Base-by-base conservation (phyloP, 2,888 invertebrate genomes). In the Chirona hameri region DNA sequence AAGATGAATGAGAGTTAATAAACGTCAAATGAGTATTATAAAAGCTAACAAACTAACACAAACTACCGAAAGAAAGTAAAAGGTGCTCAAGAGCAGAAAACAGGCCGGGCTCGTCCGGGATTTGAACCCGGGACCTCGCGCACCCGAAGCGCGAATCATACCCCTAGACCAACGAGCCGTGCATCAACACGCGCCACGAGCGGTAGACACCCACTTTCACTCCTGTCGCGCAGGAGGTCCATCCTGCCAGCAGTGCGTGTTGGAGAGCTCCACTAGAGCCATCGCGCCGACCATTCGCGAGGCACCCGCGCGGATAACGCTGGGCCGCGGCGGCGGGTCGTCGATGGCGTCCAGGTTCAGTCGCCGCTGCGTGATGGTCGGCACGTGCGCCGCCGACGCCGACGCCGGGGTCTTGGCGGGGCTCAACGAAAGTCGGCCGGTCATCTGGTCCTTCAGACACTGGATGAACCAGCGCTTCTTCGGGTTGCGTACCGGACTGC, bases 61-160 rank as follows among this genome's bases (percentile, higher is more conserved):
- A 52, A 52, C 39, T 39, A 39, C 39, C 39, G 39, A 39, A 39
- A 2, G 7, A 39, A 39, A 39, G 39, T 39, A 7, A 39, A 39
- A 7, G 39, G n/a, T n/a, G n/a, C n/a, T n/a, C n/a, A n/a, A n/a
- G n/a, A n/a, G n/a, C n/a, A n/a, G n/a, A n/a, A n/a, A 65, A n/a
- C 10, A 1, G 65, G 10, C 0, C 9, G 76, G 46, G 76, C 76
- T 76, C 76, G 76, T 76, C 81, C 81, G 81, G 81, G 81, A 81
- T 81, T 81, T 81, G 81, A 81, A 81, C 81, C 81, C 81, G 81
- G 81, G 81, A 81, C 55, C 81, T 81, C 81, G n/a, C 81, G 81
- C 81, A 81, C 81, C 81, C 81, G 31, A 81, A 81, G 81, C 81
- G 81, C n/a, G 81, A 55, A 81, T 81, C 81, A 81, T 81, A 81